Percentiles rank a stretch among this genome's conserved stretches.
Evolutionary conservation across 2,888 invertebrate genomes (phyloP).

Genomic region (Euspilapteryx auroguttella): DNA sequence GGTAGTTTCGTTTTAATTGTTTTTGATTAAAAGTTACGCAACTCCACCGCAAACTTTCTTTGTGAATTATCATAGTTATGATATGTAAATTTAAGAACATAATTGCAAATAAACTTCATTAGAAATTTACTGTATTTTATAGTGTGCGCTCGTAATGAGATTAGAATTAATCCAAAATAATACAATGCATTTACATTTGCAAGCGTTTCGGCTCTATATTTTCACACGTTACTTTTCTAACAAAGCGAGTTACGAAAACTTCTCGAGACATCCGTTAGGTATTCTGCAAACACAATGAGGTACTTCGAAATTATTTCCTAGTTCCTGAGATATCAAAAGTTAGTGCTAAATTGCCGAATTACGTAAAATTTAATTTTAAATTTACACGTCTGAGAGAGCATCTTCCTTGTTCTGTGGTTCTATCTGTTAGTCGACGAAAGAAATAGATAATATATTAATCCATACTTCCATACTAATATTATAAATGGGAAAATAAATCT

Average conservation of each 20-base stretch:
- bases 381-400: no score
- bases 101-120: no score
- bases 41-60: slow-evolving; percentile 11
- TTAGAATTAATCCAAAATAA: slow-evolving; percentile 16
- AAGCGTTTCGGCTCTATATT: slow-evolving; percentile 14
- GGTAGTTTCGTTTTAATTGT: no score
- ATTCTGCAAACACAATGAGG: slow-evolving; percentile 33
- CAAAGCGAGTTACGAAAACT: slow-evolving; percentile 50
- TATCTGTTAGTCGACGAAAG: no score
- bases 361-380: no score
- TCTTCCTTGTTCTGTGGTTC: no score
- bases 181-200: slow-evolving; percentile 17
- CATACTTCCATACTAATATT: no score
- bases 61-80: slow-evolving; percentile 10
- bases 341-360: slow-evolving; percentile 2
- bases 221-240: slow-evolving; percentile 52
- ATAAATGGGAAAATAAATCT: no score
- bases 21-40: slow-evolving; percentile 4
- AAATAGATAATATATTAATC: no score
- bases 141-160: slow-evolving; percentile 13
- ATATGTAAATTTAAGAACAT: no score
- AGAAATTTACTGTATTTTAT: slow-evolving; percentile 5
- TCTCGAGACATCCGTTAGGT: slow-evolving; percentile 40
- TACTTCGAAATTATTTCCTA: slow-evolving; percentile 28
- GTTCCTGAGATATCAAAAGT: slow-evolving; percentile 23